phyloP scores from a whole-genome alignment of 2,113 vertebrate genomes.

The Empidonax alnorum region DNA sequence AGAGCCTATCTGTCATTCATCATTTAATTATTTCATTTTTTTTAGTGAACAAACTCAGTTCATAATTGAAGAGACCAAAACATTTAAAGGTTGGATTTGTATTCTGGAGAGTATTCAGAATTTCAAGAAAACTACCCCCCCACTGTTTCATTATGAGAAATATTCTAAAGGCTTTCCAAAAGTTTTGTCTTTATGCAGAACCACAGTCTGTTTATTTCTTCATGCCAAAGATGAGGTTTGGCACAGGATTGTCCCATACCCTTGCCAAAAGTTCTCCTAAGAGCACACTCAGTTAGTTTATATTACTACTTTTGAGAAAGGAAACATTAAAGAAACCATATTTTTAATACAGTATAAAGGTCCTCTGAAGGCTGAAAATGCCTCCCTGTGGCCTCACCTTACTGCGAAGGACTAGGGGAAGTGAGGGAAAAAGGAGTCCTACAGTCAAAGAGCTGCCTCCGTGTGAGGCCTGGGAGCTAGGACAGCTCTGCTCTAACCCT shows the following conservation, averaged over 20 bases:
- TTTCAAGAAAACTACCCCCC: slow-evolving; percentile 15
- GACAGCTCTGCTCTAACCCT: neutral
- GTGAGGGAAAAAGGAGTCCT: neutral
- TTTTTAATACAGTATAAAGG: slow-evolving; percentile 63
- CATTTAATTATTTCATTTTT: neutral
- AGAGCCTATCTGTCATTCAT: neutral
- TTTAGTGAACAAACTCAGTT: neutral
- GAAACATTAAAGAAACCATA: slow-evolving; percentile 66
- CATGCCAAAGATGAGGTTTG: slow-evolving; percentile 55
- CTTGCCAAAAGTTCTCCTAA: slow-evolving; percentile 59
- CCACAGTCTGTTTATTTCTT: slow-evolving; percentile 42
- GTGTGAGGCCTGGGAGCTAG: slow-evolving; percentile 45
- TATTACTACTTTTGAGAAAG: slow-evolving; percentile 67
- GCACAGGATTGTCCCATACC: slow-evolving; percentile 6
- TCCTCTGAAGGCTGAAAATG: slow-evolving; percentile 49
- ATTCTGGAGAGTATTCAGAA: neutral
- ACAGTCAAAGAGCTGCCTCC: slow-evolving; percentile 19
- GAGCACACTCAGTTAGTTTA: slow-evolving; percentile 69
- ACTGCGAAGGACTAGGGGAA: neutral
- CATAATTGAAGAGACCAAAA: slow-evolving; percentile 17
- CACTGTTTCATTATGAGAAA: slow-evolving; percentile 62
- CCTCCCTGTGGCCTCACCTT: slow-evolving; percentile 10
- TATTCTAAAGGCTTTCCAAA: slow-evolving; percentile 63
- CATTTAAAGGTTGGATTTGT: slow-evolving; percentile 10
- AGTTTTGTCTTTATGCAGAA: slow-evolving; percentile 60